Percentiles rank a stretch among this genome's conserved stretches.
These are phyloP conservation scores for Drosophila albomicans DNA, from an alignment of 1,140 invertebrate species.

Conservation along the genomic window DNA sequence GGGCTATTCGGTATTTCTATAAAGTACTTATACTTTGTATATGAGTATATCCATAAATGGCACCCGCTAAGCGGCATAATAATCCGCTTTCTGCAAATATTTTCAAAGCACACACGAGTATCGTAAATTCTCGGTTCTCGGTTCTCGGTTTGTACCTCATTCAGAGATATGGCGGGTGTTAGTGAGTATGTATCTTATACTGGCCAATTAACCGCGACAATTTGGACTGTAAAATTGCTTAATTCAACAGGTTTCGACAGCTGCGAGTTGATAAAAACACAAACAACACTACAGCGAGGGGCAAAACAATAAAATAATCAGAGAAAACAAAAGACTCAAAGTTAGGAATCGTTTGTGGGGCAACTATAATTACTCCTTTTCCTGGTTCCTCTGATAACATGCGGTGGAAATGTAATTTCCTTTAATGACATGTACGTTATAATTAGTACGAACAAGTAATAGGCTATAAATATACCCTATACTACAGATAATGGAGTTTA, in stretches of 20 bases:
- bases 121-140: constrained; percentile 16
- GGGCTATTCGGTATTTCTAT: not conserved
- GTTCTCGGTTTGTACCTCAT: too few relatives aligned
- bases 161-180: not conserved
- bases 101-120: constrained; percentile 8
- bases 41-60: constrained; percentile 34
- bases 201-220: constrained; percentile 7
- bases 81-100: constrained; percentile 29
- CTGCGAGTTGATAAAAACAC: constrained; percentile 21
- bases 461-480: not conserved
- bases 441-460: not conserved
- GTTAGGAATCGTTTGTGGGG: not conserved
- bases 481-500: not conserved
- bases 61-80: constrained; percentile 28
- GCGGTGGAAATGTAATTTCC: not conserved
- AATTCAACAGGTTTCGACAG: constrained; percentile 25
- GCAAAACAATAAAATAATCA: not conserved
- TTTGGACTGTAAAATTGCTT: constrained; percentile 19
- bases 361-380: not conserved
- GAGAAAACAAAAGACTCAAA: not conserved
- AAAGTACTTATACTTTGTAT: not conserved
- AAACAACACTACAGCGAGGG: not conserved
- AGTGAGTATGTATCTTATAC: constrained; percentile 21
- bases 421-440: constrained; percentile 24
- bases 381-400: not conserved